phyloP scores from a whole-genome alignment of 2,888 invertebrate genomes.

The Didymodactylos carnosus region DNA sequence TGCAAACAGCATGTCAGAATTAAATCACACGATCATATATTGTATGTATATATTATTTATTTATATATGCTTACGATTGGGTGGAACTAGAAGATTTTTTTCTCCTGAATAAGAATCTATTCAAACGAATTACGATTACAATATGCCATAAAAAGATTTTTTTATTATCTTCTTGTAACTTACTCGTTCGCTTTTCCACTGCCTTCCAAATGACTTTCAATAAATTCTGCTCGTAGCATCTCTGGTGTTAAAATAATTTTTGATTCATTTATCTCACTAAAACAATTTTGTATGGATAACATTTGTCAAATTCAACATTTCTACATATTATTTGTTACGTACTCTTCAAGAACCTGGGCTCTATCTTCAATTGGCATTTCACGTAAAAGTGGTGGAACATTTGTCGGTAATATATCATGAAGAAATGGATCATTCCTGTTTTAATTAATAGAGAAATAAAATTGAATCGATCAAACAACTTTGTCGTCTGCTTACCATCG shows the following conservation, averaged over 20 bases:
- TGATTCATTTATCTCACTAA: neutral
- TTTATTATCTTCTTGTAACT: neutral
- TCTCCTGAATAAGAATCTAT: no score
- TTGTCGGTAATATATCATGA: neutral
- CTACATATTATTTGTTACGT: neutral
- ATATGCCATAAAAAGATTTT: no score
- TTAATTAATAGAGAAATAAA: neutral
- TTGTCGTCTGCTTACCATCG: constrained; percentile 21
- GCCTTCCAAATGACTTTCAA: neutral
- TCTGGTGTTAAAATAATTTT: constrained; percentile 23
- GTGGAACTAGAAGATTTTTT: no score
- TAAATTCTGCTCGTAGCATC: constrained; percentile 28
- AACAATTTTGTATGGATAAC: neutral
- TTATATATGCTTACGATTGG: no score
- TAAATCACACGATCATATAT: no score
- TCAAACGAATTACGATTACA: no score
- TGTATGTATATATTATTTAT: no score
- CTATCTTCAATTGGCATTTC: neutral
- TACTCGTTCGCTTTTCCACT: neutral
- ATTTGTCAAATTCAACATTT: neutral
- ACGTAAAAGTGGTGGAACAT: neutral
- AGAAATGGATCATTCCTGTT: neutral
- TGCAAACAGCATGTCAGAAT: no score
- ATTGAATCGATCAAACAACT: neutral
- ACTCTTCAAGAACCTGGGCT: neutral